Base-by-base conservation (phyloP, 2,797 vertebrate species). In the Galago senegalensis region DNA sequence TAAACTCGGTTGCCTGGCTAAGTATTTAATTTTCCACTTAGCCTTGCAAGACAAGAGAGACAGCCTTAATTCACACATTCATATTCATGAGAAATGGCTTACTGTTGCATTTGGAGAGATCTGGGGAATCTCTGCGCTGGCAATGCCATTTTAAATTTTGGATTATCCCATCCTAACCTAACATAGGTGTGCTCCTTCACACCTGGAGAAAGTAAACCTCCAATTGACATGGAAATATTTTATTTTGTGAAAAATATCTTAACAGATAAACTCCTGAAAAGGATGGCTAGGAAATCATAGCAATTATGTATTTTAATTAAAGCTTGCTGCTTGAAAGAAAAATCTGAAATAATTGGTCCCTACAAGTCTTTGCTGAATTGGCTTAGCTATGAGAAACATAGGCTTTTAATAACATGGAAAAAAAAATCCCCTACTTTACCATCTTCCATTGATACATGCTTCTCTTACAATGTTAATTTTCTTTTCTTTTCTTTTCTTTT, bases 261-360 rank as follows among this genome's bases (percentile, higher is more conserved):
- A 91, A 89, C 3, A 93, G 87, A 96, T 84, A 96, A 95, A 87
- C 60, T 75, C n/a, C 40, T 92, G 67, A 91, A 84, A 87, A 77
- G 43, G 77, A 79, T 94, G 58, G 40, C 58, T 88, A 14, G 2
- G 85, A 97, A 97, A 95, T 96, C 89, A 97, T 72, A 90, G 79
- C 87, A 97, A 96, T 94, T 92, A 91, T 89, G 87, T 86, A 97
- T 89, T 95, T 96, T 97, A 95, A 97, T 93, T 97, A 96, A 97
- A 92, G 87, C 84, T 86, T 94, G 43, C 56, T 70, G 13, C 84
- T 94, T 84, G 67, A 89, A 94, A 97, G 70, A 49, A 97, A 97
- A 97, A 87, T 27, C 72, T 94, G 88, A 95, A 91, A 95, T 93
- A 97, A 94, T 43, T 90, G 31, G 69, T 89, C 7, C 17, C 65